Evolutionary conservation across 2,888 invertebrate species (phyloP), one percentile per base, ranked within the genome.

Genomic region (Pogonocherus hispidulus): DNA sequence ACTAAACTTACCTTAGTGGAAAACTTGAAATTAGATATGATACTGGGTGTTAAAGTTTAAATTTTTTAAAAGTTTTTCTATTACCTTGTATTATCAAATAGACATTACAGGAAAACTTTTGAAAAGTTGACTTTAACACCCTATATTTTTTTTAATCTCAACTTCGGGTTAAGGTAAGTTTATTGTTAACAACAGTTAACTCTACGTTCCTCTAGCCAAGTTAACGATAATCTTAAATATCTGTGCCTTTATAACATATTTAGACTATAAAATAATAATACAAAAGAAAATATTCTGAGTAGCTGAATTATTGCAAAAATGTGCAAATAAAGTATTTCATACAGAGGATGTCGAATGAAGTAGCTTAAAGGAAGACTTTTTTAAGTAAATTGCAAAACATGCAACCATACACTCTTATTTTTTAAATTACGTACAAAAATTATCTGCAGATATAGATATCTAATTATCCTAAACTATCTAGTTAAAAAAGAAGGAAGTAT

Each of bases 211-310:
- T 46, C 46, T 46, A 46, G 18, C 44, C 44, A 44, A n/a, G 16
- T 46, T 46, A 46, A 46, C 46, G 18, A 46, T 46, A 46, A 46
- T 46, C 41, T 46, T 46, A 46, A 46, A 46, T 46, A 46, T 46
- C 14, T n/a, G n/a, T n/a, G n/a, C n/a, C n/a, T n/a, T n/a, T 44
- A 46, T 46, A 46, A 46, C 6, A 47, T 47, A 20, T 46, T 46
- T 46, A 46, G 44, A 46, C 9, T 20, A 47, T 47, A 20, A 47
- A 47, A 47, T 47, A 47, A 47, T 47, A 47, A 47, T 20, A 47
- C 47, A 47, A 47, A 47, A 47, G 3, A 47, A 47, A 47, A 47
- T 20, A 47, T 19, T 47, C 20, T 47, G 11, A 47, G 47, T 47
- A 47, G 20, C 20, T 47, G 20, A 20, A 47, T 47, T 20, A 47